A percentile compares a stretch with the other conserved stretches of the same genome.
Evolutionary conservation across 2,888 invertebrate genomes (phyloP).

Genomic region (Frankliniella fusca): DNA sequence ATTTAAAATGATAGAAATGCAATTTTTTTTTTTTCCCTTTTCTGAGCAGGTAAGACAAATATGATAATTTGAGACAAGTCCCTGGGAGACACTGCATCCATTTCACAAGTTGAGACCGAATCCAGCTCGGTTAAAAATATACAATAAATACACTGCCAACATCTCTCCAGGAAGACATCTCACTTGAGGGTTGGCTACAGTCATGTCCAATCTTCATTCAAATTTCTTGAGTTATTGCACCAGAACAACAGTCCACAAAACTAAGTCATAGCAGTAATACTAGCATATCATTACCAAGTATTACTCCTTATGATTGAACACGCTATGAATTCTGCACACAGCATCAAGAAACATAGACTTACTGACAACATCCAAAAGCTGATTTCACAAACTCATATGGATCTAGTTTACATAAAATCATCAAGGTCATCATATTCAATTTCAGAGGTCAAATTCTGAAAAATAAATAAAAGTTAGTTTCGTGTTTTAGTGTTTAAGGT

Average conservation of each 20-base stretch:
- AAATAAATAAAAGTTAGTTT: constrained; percentile 40
- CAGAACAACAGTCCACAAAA: too few species aligned
- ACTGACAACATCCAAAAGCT: background rate
- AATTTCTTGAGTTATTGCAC: too few species aligned
- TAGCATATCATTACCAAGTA: background rate
- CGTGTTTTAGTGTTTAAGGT: background rate
- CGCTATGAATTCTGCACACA: background rate
- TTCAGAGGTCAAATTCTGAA: constrained; percentile 61
- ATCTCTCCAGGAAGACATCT: too few species aligned
- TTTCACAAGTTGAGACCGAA: constrained; percentile 6
- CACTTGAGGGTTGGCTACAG: too few species aligned
- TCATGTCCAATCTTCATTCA: too few species aligned
- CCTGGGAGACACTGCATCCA: background rate
- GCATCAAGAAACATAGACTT: too few species aligned
- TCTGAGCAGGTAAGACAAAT: background rate
- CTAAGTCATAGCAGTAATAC: too few species aligned
- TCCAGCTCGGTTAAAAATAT: constrained; percentile 22
- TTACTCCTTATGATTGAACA: background rate
- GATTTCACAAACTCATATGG: constrained; percentile 23
- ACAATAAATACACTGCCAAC: constrained; percentile 3
- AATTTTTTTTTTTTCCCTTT: background rate
- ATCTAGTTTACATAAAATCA: constrained; percentile 68
- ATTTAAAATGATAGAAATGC: constrained; percentile 18
- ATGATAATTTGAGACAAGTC: background rate
- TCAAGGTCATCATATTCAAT: constrained; percentile 66